Percentiles rank a stretch among this genome's conserved stretches.
Conservation (phyloP, 2,888 invertebrate species). For the Eulithis prunata region DNA sequence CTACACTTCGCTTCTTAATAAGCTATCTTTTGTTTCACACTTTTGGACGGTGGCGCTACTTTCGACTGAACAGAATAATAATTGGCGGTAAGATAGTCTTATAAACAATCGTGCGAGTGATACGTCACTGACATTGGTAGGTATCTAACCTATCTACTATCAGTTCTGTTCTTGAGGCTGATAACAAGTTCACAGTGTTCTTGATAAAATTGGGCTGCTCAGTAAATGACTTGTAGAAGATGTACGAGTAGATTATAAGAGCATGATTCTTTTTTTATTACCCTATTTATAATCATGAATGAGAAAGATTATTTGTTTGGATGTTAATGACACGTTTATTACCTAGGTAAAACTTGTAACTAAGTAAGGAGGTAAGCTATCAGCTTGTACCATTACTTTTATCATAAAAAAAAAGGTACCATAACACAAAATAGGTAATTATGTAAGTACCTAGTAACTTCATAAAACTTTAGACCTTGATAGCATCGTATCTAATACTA, state of each 20-base stretch:
- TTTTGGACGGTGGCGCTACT: neutral
- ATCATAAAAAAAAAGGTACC: too few relatives aligned
- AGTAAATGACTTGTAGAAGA: constrained; percentile 7
- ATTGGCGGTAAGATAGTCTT: neutral
- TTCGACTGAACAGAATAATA: neutral
- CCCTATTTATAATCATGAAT: too few relatives aligned
- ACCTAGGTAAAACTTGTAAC: too few relatives aligned
- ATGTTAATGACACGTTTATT: too few relatives aligned
- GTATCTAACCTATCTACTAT: constrained; percentile 4
- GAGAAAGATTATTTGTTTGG: too few relatives aligned
- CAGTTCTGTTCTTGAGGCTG: constrained; percentile 28
- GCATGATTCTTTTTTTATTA: constrained; percentile 11
- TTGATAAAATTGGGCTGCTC: constrained; percentile 38
- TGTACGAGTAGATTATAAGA: constrained; percentile 12
- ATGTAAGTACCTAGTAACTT: too few relatives aligned
- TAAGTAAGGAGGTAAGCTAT: too few relatives aligned
- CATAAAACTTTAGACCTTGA: too few relatives aligned
- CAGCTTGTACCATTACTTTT: too few relatives aligned
- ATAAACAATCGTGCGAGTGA: constrained; percentile 18
- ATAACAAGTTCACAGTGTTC: constrained; percentile 43
- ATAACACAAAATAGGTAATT: too few relatives aligned
- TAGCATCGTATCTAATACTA: too few relatives aligned
- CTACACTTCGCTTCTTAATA: neutral
- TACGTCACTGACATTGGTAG: constrained; percentile 24
- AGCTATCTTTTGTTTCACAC: neutral